phyloP scores from a whole-genome alignment of 2,888 invertebrate genomes.

The Tachina fera region DNA sequence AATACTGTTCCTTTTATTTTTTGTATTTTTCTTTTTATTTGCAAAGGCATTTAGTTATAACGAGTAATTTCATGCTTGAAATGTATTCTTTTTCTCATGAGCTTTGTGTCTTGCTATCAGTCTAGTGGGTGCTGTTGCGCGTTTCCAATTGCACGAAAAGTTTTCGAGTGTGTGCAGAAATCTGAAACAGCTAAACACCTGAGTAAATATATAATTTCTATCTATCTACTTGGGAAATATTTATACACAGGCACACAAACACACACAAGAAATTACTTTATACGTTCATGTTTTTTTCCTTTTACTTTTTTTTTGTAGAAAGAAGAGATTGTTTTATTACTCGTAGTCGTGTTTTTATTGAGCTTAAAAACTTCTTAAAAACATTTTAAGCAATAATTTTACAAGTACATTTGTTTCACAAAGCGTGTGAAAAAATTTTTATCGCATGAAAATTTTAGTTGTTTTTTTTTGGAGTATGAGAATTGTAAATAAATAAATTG shows the following conservation, averaged over 20 bases:
- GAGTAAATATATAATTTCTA: slow-evolving; percentile 65
- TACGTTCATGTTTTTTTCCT: not conserved
- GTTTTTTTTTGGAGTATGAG: slow-evolving; percentile 51
- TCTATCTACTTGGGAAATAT: slow-evolving; percentile 48
- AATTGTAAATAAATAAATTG: slow-evolving; percentile 56
- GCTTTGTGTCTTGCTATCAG: slow-evolving; percentile 18
- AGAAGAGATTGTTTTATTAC: slow-evolving; percentile 62
- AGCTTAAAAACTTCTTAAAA: slow-evolving; percentile 25
- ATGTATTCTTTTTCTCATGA: slow-evolving; percentile 42
- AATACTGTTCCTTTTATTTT: not conserved
- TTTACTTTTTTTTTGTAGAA: slow-evolving; percentile 15
- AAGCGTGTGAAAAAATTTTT: slow-evolving; percentile 66
- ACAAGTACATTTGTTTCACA: slow-evolving; percentile 47
- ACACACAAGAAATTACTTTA: not conserved
- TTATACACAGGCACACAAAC: not conserved
- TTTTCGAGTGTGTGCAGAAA: slow-evolving; percentile 41
- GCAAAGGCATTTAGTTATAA: slow-evolving; percentile 38
- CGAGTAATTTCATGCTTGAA: slow-evolving; percentile 51
- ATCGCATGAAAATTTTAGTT: slow-evolving; percentile 40
- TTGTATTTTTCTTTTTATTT: slow-evolving; percentile 37
- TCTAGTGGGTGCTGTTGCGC: slow-evolving; percentile 65
- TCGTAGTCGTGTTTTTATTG: slow-evolving; percentile 37
- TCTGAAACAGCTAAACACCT: slow-evolving; percentile 54
- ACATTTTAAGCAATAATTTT: slow-evolving; percentile 1
- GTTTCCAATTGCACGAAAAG: slow-evolving; percentile 47